Evolutionary conservation across 2,113 vertebrate genomes (phyloP).

Genomic region (Ictalurus furcatus): DNA sequence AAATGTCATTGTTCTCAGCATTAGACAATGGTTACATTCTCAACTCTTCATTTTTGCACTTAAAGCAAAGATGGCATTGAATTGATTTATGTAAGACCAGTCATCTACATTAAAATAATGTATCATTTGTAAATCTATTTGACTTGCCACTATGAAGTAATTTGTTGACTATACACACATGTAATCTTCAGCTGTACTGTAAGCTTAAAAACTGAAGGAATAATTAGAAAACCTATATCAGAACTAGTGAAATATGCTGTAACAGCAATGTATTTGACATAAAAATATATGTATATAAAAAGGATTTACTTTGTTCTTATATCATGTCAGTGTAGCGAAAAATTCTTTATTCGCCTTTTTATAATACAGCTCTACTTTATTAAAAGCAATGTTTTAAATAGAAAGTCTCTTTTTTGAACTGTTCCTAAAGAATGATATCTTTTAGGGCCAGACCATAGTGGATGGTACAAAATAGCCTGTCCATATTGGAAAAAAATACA

Average conservation of each 20-base stretch:
- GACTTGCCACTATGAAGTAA: not conserved
- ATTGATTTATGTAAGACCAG: not conserved
- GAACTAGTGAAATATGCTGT: not conserved
- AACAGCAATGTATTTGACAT: not conserved
- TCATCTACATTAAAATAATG: not conserved
- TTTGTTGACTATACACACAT: not conserved
- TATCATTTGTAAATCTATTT: not conserved
- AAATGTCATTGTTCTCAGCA: not conserved
- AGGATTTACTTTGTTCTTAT: not conserved
- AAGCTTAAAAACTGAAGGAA: not conserved
- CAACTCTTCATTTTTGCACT: not conserved
- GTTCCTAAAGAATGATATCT: not conserved
- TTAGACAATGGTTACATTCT: not conserved
- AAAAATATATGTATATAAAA: not conserved
- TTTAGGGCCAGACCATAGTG: not conserved
- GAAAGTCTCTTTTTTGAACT: not conserved
- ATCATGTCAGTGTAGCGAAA: not conserved
- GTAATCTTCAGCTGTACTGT: not conserved
- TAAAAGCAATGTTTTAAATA: not conserved
- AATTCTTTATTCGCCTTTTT: not conserved
- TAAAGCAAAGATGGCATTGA: not conserved
- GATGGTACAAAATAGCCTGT: not conserved
- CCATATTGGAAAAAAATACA: not conserved
- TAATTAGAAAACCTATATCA: not conserved
- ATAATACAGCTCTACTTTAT: not conserved